Percentiles rank a stretch among this genome's conserved stretches.
Conservation (phyloP, 2,888 invertebrate genomes). For the Pseudanteris insignis region DNA sequence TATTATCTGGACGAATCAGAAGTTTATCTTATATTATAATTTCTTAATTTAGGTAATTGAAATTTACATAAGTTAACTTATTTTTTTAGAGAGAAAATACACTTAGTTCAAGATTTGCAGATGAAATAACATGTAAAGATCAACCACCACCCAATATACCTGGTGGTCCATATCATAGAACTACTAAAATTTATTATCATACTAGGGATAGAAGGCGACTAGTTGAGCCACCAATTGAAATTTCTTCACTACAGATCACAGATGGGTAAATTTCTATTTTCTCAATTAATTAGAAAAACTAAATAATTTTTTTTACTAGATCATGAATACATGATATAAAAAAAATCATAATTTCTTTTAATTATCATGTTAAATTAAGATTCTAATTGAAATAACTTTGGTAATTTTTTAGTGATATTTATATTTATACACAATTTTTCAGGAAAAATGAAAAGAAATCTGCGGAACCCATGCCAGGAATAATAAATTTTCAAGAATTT, state of each 20-base stretch:
- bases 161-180: conserved; percentile 81
- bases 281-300: not conserved
- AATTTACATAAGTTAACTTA: not conserved
- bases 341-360: too few species aligned
- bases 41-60: not conserved
- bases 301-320: too few species aligned
- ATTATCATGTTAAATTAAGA: too few species aligned
- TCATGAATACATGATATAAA: too few species aligned
- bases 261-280: conserved; percentile 60
- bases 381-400: too few species aligned
- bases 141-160: conserved; percentile 85
- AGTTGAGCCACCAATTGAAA: conserved; percentile 74
- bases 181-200: conserved; percentile 73
- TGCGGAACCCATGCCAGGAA: too few species aligned
- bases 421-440: too few species aligned
- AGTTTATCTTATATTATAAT: too few species aligned
- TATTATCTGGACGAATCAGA: too few species aligned
- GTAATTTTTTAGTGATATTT: too few species aligned
- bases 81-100: conserved; percentile 5
- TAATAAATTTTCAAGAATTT: too few species aligned
- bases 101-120: conserved; percentile 74
- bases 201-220: conserved; percentile 84
- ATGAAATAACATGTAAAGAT: conserved; percentile 75
- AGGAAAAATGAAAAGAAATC: too few species aligned
- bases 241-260: conserved; percentile 67